Evolutionary conservation across 2,888 invertebrate species (phyloP).

Genomic region (Phorcus lineatus): DNA sequence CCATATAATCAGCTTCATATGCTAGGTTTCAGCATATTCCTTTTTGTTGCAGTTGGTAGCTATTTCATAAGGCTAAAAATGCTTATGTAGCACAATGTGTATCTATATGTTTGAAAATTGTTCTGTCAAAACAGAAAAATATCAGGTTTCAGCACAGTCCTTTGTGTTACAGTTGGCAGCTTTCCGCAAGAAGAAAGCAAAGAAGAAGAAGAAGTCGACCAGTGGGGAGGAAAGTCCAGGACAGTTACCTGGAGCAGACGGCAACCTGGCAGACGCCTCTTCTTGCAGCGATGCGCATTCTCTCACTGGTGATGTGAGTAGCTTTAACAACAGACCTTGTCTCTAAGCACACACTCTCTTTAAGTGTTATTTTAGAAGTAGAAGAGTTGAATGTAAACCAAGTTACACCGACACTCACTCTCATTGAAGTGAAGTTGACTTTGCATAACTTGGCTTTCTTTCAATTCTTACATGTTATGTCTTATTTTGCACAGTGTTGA

Average conservation of each 20-base stretch:
- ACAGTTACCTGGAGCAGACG: not conserved
- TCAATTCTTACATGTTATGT: too few relatives aligned
- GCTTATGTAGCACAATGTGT: too few relatives aligned
- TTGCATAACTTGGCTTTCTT: too few relatives aligned
- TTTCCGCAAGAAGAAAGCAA: constrained; percentile 65
- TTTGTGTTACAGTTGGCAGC: constrained; percentile 60
- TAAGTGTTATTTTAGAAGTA: not conserved
- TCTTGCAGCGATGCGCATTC: constrained; percentile 44
- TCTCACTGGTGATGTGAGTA: constrained; percentile 44
- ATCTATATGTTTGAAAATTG: too few relatives aligned
- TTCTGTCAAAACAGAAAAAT: too few relatives aligned
- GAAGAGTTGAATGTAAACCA: not conserved
- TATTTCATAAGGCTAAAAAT: too few relatives aligned
- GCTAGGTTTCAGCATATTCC: too few relatives aligned
- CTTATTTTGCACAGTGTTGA: too few relatives aligned
- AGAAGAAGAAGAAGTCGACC: constrained; percentile 46
- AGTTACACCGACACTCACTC: not conserved
- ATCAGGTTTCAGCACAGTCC: too few relatives aligned
- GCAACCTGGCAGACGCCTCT: constrained; percentile 31
- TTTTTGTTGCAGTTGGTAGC: too few relatives aligned
- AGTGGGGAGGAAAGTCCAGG: constrained; percentile 20
- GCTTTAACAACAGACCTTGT: not conserved
- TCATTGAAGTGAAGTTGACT: too few relatives aligned
- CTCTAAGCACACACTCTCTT: not conserved
- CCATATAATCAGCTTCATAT: too few relatives aligned